Evolutionary conservation across 2,113 vertebrate species (phyloP), one percentile per base, ranked within the genome.

Genomic region (Siphamia tubifer): DNA sequence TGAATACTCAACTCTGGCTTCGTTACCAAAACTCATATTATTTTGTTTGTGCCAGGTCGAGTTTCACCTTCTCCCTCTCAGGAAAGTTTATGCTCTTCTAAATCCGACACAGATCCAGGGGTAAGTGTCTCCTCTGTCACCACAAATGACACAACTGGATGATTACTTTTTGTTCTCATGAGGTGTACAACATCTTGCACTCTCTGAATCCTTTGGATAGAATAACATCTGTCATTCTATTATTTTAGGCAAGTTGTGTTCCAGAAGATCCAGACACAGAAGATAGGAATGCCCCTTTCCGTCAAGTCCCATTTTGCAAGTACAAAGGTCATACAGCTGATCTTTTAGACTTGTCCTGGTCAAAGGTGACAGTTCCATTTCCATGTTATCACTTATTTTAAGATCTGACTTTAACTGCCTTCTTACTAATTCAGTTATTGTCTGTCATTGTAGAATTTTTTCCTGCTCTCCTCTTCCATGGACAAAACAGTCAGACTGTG

Each of bases 241-340:
- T 31, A 13, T 67, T 3, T 8, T 13, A 99, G 97, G 90, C 93
- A 8, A 94, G 91, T 65, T 87, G 94, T 66, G 88, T 86, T 73
- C 81, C 90, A 42, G 98, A 99, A 9, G 98, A 99, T 74, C 85
- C 85, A 1, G 97, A 99, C 74, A 93, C 92, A 1, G 98, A 99
- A 81, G 98, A 99, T 79, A 94, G 93, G 85, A 98, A 94, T 5
- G 94, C 94, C 5, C 98, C 97, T 0, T 99, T 99, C 86, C 94
- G 97, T 16, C 96, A 95, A 11, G 84, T 95, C 16, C 97, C 98
- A 0, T 99, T 99, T 90, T 99, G 98, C 92, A 99, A 99, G 90
- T 99, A 99, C 84, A 99, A 99, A 91, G 97, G 98, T 9, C 98
- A 99, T 67, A 99, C 97, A 3, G 98, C 98, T 24, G 98, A 99